These are phyloP conservation scores for Hippopotamyrus pictus DNA, from an alignment of 2,797 vertebrate species.

Conservation along the genomic window DNA sequence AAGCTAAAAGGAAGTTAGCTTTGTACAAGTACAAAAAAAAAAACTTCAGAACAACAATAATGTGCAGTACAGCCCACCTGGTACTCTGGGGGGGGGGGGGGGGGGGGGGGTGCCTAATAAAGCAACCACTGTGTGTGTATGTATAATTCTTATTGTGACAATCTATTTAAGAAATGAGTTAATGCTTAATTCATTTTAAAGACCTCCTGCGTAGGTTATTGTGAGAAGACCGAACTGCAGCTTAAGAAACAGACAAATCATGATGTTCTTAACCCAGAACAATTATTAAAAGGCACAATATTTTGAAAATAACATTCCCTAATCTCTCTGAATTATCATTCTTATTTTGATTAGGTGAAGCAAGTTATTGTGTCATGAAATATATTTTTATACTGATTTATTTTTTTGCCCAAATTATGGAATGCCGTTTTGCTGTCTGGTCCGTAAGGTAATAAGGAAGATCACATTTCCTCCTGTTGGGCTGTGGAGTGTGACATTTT, in stretches of 20 bases:
- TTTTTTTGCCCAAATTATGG: neutral
- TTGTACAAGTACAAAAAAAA: neutral
- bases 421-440: neutral
- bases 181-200: neutral
- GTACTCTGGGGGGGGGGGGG: neutral
- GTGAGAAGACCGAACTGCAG: neutral
- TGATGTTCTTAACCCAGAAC: neutral
- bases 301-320: neutral
- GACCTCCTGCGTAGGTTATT: neutral
- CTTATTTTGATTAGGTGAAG: neutral
- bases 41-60: neutral
- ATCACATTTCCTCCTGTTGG: neutral
- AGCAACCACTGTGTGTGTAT: neutral
- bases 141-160: neutral
- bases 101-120: neutral
- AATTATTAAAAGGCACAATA: neutral
- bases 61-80: neutral
- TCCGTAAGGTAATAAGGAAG: neutral
- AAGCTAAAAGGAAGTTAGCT: neutral
- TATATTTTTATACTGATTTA: conserved; percentile 17
- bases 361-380: neutral
- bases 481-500: conserved; percentile 30
- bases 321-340: neutral
- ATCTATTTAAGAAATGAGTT: neutral
- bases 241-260: neutral